Percentiles rank a stretch among this genome's conserved stretches.
These are phyloP conservation scores for Chrysemys picta DNA, from an alignment of 2,113 vertebrate genomes.

Conservation along the genomic window DNA sequence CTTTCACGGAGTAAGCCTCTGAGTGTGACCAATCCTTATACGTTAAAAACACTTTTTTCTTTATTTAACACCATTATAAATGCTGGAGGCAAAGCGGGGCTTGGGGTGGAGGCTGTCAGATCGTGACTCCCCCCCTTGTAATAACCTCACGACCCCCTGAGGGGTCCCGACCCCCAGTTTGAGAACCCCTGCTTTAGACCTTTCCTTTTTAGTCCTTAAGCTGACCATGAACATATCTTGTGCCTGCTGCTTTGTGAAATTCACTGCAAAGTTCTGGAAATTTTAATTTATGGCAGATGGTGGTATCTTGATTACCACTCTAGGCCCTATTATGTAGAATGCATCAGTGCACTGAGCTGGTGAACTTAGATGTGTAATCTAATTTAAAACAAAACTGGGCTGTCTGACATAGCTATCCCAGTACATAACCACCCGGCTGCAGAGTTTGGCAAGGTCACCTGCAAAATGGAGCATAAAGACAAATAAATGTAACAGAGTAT, in stretches of 20 bases:
- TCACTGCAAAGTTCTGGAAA: background rate
- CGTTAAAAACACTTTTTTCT: too few species aligned
- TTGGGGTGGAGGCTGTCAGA: too few species aligned
- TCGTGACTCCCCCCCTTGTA: too few species aligned
- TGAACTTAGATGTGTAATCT: background rate
- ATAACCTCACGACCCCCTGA: too few species aligned
- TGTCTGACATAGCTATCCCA: background rate
- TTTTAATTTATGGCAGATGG: constrained; percentile 7
- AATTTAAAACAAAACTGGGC: background rate
- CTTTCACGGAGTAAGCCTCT: too few species aligned
- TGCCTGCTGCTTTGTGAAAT: background rate
- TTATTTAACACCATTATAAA: too few species aligned
- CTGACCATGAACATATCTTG: background rate
- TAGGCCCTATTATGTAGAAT: background rate
- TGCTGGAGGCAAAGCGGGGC: too few species aligned
- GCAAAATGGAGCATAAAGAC: background rate
- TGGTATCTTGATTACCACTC: background rate
- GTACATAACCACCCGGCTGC: background rate
- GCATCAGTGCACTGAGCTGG: fast-evolving
- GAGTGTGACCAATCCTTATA: too few species aligned
- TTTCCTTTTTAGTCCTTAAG: background rate
- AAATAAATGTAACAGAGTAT: background rate
- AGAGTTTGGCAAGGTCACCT: background rate
- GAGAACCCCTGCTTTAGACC: background rate
- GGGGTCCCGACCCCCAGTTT: too few species aligned